Evolutionary conservation across 2,888 invertebrate species (phyloP), one percentile per base, ranked within the genome.

Genomic region (Liposcelis brunnea): DNA sequence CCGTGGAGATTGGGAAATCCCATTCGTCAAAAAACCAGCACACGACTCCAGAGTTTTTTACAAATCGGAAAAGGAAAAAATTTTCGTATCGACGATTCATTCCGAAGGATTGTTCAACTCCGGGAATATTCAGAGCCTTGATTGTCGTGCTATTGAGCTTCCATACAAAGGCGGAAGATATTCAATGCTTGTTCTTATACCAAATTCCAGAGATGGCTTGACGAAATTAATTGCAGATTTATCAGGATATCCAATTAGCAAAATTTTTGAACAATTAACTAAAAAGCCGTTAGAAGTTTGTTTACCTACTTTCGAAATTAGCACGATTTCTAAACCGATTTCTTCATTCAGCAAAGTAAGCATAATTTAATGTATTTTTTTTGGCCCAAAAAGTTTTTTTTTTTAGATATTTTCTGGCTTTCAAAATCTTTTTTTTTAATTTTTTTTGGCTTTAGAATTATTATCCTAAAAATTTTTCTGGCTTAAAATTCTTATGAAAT

Each of bases 291-390:
- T 74, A 11, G 66, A 67, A 47, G 61, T 77, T 1, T 65, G 64
- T 1, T 52, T 78, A 45, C 78, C 78, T 1, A 65, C 67, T 47
- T 77, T 77, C 61, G 69, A 70, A 53, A 66, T 74, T 15, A 75
- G 76, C 55, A 74, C 74, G 5, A 77, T 75, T 6, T 73, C 74
- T 0, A 71, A 72, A 21, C 74, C 77, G 2, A 69, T 74, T 35
- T 61, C 71, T 2, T 70, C 73, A 51, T 61, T 77, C 31, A 67
- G 67, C 49, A 70, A 71, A 66, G 72, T 72, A 51, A 48, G 45
- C 51, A 11, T 35, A 12, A 7, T 14, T 15, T 18, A 11, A 37
- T 37, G 12, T 11, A 19, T 18, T 12, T 37, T 10, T 37, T 8
- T 37, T 11, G n/a, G n/a, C n/a, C n/a, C n/a, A n/a, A n/a, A n/a